phyloP scores from a whole-genome alignment of 2,888 invertebrate species.

The Dinocampus coccinellae region DNA sequence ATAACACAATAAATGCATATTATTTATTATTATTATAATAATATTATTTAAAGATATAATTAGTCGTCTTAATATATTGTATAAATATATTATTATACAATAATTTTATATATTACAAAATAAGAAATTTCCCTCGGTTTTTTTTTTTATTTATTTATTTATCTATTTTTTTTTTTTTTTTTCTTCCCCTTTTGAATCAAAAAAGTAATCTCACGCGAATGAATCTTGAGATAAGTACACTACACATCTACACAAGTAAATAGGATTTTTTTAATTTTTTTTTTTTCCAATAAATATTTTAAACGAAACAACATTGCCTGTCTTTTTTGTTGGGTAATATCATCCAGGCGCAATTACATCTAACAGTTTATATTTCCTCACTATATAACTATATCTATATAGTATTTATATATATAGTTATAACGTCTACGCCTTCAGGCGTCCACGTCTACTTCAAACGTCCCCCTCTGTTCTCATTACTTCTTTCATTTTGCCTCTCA shows the following conservation, averaged over 20 bases:
- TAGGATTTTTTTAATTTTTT: slow-evolving; percentile 30
- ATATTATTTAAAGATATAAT: neutral
- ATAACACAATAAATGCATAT: too few relatives aligned
- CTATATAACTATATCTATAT: neutral
- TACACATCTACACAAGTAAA: too few relatives aligned
- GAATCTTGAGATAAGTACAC: neutral
- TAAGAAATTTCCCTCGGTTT: too few relatives aligned
- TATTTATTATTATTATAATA: too few relatives aligned
- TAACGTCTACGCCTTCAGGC: slow-evolving; percentile 25
- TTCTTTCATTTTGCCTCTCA: slow-evolving; percentile 14
- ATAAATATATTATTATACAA: too few relatives aligned
- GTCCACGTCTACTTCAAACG: slow-evolving; percentile 10
- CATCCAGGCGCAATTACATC: slow-evolving; percentile 38
- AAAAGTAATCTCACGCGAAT: too few relatives aligned
- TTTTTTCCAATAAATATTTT: slow-evolving; percentile 23
- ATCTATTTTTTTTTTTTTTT: too few relatives aligned
- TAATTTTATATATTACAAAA: too few relatives aligned
- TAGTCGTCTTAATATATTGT: slow-evolving; percentile 5
- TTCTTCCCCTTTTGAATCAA: too few relatives aligned
- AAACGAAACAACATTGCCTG: neutral
- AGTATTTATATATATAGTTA: neutral
- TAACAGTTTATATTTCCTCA: slow-evolving; percentile 1
- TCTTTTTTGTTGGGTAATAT: slow-evolving; percentile 29
- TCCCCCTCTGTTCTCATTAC: slow-evolving; percentile 16
- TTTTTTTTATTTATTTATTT: too few relatives aligned